Conservation (phyloP, 2,888 invertebrate genomes). For the Hermodice carunculata region DNA sequence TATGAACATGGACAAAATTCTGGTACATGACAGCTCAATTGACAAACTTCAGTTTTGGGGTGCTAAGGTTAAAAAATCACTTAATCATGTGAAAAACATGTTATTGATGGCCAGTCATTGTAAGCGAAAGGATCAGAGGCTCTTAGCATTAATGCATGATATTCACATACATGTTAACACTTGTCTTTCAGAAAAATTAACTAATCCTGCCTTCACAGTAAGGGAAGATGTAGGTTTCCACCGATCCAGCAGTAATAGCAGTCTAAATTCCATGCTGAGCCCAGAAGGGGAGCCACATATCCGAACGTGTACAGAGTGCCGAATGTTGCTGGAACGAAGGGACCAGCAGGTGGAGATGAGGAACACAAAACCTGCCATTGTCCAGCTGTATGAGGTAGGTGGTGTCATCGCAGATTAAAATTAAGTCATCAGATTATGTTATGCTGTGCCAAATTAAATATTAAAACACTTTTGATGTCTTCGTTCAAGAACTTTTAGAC, state of each 20-base stretch:
- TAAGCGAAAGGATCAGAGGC: not conserved
- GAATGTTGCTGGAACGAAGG: constrained; percentile 79
- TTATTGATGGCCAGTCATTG: not conserved
- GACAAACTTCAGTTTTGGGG: no score
- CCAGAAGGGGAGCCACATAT: constrained; percentile 77
- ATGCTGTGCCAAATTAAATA: no score
- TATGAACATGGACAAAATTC: no score
- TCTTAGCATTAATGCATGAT: no score
- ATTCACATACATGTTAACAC: no score
- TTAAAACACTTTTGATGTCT: no score
- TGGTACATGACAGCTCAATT: no score
- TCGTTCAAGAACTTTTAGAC: no score
- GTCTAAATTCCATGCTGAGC: constrained; percentile 72
- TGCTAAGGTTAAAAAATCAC: no score
- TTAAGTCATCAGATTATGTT: no score
- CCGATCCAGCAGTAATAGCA: constrained; percentile 72
- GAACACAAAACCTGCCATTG: constrained; percentile 76
- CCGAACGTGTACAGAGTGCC: constrained; percentile 70
- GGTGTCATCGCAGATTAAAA: no score
- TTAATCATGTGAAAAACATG: not conserved
- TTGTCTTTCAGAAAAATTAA: constrained; percentile 73
- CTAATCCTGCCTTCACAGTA: constrained; percentile 72
- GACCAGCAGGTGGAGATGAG: constrained; percentile 86
- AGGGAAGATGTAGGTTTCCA: constrained; percentile 57
- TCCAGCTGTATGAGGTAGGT: constrained; percentile 81